phyloP scores from a whole-genome alignment of 2,888 invertebrate species.

The Helleia helle region DNA sequence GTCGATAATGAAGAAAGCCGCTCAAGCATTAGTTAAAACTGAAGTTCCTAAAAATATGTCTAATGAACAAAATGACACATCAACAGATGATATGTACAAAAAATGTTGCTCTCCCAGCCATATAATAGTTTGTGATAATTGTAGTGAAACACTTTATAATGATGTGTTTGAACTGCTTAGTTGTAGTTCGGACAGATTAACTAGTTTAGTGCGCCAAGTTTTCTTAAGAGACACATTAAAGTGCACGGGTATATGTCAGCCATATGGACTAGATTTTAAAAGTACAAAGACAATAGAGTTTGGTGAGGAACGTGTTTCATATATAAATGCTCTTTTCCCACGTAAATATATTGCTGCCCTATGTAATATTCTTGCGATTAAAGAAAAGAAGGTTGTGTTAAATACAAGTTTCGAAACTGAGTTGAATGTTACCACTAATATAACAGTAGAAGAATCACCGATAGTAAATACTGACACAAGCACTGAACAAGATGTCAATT shows the following conservation, averaged over 20 bases:
- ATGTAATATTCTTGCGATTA: conserved; percentile 82
- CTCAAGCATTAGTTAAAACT: conserved; percentile 86
- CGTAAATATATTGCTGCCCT: conserved; percentile 82
- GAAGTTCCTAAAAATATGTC: conserved; percentile 77
- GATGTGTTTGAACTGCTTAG: conserved; percentile 83
- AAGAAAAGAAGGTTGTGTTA: conserved; percentile 77
- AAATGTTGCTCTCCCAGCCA: conserved; percentile 83
- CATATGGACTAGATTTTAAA: conserved; percentile 77
- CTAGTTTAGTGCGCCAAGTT: conserved; percentile 73
- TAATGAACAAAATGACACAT: conserved; percentile 59
- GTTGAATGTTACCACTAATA: conserved; percentile 59
- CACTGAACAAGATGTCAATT: conserved; percentile 47
- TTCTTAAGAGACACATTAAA: conserved; percentile 76
- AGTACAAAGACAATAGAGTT: conserved; percentile 69
- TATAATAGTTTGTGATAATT: conserved; percentile 82
- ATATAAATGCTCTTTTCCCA: conserved; percentile 77
- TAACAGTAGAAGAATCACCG: conserved; percentile 52
- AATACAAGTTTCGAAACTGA: conserved; percentile 76
- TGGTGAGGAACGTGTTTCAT: conserved; percentile 65
- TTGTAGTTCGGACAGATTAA: conserved; percentile 77
- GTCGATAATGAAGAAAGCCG: conserved; percentile 93
- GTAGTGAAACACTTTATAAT: conserved; percentile 80
- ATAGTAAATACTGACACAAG: conserved; percentile 43
- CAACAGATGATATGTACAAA: conserved; percentile 52
- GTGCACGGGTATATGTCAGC: conserved; percentile 74